Conservation (phyloP, 2,888 invertebrate genomes). For the Plebejus argus region DNA sequence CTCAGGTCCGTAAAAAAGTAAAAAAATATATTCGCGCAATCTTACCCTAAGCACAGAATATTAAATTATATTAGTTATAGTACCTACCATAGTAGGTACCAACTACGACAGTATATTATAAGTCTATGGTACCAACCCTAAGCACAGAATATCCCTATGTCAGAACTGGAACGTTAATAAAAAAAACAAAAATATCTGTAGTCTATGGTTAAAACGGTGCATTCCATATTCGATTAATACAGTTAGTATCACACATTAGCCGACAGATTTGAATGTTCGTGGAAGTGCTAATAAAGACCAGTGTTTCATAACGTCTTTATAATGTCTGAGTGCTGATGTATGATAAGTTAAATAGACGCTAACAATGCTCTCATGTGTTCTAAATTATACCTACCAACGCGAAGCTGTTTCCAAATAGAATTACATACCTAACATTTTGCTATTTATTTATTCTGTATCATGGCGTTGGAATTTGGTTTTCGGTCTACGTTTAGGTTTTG, state of each 20-base stretch:
- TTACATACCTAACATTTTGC: not conserved
- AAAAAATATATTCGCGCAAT: no score
- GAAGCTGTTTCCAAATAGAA: slow-evolving; percentile 5
- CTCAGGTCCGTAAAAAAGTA: no score
- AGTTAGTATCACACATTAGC: slow-evolving; percentile 49
- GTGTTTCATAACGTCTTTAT: slow-evolving; percentile 51
- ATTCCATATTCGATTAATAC: slow-evolving; percentile 24
- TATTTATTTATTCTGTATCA: no score
- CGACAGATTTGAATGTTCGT: slow-evolving; percentile 53
- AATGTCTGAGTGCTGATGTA: slow-evolving; percentile 43
- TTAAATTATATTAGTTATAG: no score
- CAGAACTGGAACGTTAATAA: no score
- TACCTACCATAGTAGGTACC: no score
- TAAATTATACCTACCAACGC: slow-evolving; percentile 9
- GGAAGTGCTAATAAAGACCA: slow-evolving; percentile 53
- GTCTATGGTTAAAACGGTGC: slow-evolving; percentile 8
- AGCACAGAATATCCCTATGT: no score
- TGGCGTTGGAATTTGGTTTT: not conserved
- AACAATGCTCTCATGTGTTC: slow-evolving; percentile 32
- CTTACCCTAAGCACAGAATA: not conserved
- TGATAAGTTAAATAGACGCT: slow-evolving; percentile 28
- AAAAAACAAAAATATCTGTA: not conserved
- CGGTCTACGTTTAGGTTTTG: not conserved
- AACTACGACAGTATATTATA: no score
- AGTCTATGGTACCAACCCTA: no score